Base-by-base conservation (phyloP, 2,797 vertebrate genomes). In the Anguilla obscura region DNA sequence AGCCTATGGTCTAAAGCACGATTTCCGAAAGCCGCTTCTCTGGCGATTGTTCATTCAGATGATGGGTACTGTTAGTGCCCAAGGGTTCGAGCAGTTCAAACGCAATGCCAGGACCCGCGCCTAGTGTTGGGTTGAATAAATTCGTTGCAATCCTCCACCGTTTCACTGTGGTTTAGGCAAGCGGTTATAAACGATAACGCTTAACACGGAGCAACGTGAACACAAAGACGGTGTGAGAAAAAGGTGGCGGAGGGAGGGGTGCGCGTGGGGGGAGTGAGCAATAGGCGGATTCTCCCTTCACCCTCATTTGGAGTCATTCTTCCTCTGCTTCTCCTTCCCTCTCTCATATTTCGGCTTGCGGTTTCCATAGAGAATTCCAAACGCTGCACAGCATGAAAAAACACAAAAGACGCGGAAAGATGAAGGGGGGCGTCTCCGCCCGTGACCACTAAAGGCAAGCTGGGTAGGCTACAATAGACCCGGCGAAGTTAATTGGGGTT, bases 191-290 rank as follows among this genome's bases (percentile, higher is more conserved):
- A n/a, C 76, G 91, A 87, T 89, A 92, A 92, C 58, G 91, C 92
- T 84, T 79, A 30, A 85, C 9, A 74, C 82, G 24, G 33, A 82
- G 89, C 90, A 92, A 90, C 87, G 82, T 87, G 90, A 92, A 93
- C 95, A 96, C 94, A 96, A 95, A 95, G 94, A 89, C 94, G 88
- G 92, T 89, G 90, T 86, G 89, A 85, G 86, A 87, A 63, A 83
- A 88, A 27, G 88, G 84, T 85, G 90, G 89, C 90, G 90, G 91
- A 79, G 50, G 40, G 69, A 83, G 86, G 85, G 16, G 76, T 60
- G 54, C 69, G 84, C 45, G 87, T 76, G 85, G 87, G 48, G 54
- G 88, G 84, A 71, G 79, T 33, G 33, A 80, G 69, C 54, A 18
- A 85, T 84, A 69, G 88, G 71, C 74, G 79, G 76, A 71, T 82